Base-by-base conservation (phyloP, 2,888 invertebrate species). In the Sussaba pulchella region DNA sequence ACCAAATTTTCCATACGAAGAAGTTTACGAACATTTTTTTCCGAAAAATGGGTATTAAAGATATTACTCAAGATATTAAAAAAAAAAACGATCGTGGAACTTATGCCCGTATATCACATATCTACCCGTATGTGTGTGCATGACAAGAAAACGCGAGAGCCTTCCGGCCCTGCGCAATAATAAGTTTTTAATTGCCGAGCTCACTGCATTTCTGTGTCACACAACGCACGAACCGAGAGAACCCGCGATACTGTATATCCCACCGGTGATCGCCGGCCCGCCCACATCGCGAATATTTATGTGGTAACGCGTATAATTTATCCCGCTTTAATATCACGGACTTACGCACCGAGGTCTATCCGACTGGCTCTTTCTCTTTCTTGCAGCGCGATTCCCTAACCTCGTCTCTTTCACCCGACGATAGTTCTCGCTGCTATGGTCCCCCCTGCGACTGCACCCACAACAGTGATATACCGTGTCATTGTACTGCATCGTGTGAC, bases 261-360 rank as follows among this genome's bases (percentile, higher is more conserved):
- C 45, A 21, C 39, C 59, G 50, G 17, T 52, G 57, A 31, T 57
- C 67, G 69, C 67, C 45, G 57, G 82, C 74, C 86, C 89, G 88
- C 88, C 88, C 86, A 89, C 89, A 83, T 86, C 75, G 83, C 54
- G 39, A 70, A 85, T 85, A 84, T 83, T 86, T 79, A 83, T 85
- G 83, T 82, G 82, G 85, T 82, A 84, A 86, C 87, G 83, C 82
- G 84, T 84, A 85, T 84, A 88, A 87, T 88, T 90, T 88, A 88
- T 88, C 87, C 78, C 75, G 80, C 69, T 85, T 88, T 85, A 85
- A 87, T 87, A 88, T 89, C 87, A 87, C 83, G 77, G 84, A 85
- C 83, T 82, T 66, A 69, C 59, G 64, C 80, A 78, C 63, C 76
- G n/a, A 78, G 59, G 24, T 61, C 61, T 69, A 39, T 39, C 54